Percentiles rank a stretch among this genome's conserved stretches.
These are phyloP conservation scores for Sebastes minor DNA, from an alignment of 2,797 vertebrate species.

Conservation along the genomic window DNA sequence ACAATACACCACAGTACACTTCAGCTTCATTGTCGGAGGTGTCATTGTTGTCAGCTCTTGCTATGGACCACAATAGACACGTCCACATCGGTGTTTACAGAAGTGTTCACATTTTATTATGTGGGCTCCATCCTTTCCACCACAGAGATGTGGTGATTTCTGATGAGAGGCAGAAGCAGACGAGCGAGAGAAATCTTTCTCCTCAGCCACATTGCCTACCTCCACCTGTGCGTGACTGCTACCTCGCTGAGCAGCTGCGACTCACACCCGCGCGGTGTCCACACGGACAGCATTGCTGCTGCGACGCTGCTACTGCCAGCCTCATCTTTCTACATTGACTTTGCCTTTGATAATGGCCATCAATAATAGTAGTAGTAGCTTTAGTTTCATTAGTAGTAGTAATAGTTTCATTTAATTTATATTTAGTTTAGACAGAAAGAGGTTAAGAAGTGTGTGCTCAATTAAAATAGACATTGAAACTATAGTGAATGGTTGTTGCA, in stretches of 20 bases:
- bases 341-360: neutral
- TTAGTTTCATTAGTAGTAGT: too few relatives aligned
- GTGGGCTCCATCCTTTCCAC: neutral
- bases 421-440: neutral
- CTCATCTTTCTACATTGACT: too few relatives aligned
- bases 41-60: slow-evolving; percentile 49
- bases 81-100: slow-evolving; percentile 12
- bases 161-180: slow-evolving; percentile 2
- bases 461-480: neutral
- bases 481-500: too few relatives aligned
- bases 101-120: slow-evolving; percentile 10
- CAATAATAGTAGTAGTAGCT: neutral
- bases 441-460: neutral
- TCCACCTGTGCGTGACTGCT: neutral
- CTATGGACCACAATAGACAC: slow-evolving; percentile 25
- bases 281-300: too few relatives aligned
- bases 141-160: slow-evolving; percentile 13
- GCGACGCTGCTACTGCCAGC: too few relatives aligned
- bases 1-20: slow-evolving; percentile 17
- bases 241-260: neutral
- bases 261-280: neutral
- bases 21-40: slow-evolving; percentile 24
- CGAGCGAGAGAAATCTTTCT: neutral
- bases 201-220: neutral
- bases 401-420: neutral